Evolutionary conservation across 2,113 vertebrate species (phyloP), one percentile per base, ranked within the genome.

Genomic region (Indicator indicator): DNA sequence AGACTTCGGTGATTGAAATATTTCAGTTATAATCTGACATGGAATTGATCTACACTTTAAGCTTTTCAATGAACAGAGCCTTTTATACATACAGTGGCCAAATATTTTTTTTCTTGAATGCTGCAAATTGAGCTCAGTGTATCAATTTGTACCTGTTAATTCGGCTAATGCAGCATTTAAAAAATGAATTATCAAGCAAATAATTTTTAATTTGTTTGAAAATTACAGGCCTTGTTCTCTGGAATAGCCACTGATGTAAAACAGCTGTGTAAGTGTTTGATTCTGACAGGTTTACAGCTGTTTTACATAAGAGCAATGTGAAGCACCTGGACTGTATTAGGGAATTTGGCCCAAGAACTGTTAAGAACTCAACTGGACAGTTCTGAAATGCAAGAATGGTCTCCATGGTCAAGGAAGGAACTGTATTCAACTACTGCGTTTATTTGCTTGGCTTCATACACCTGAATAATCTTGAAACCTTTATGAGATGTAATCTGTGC

Each of bases 171-270:
- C 63, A 85, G 5, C 54, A 40, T 87, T 94, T 94, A 0, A 68
- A 63, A 93, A 92, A 95, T 54, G 4, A 92, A 88, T 92, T 95
- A 91, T 36, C 75, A 88, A 93, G 84, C 85, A 91, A 96, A 59
- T 88, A 24, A 85, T 71, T 91, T 93, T 93, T 9, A 77, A 94
- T 95, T 93, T 89, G 72, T 74, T 89, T 91, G 80, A 69, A 93
- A 95, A 95, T 96, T 64, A 71, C 68, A 91, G 74, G 32, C 27
- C 68, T 74, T 87, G 52, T 86, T 96, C 64, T 48, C 23, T 93
- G 56, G 26, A 68, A 44, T 52, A 80, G 74, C 33, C 78, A 48
- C 0, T 94, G 78, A 94, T 87, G 38, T 52, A 95, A 95, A 85
- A 71, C 94, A 96, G 88, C 89, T 93, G 91, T 67, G 79, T 56